A percentile compares a stretch with the other conserved stretches of the same genome.
Evolutionary conservation across 53 echinoderm and acorn worm genomes (phyloP).

Genomic region (Temnopleurus reevesii): DNA sequence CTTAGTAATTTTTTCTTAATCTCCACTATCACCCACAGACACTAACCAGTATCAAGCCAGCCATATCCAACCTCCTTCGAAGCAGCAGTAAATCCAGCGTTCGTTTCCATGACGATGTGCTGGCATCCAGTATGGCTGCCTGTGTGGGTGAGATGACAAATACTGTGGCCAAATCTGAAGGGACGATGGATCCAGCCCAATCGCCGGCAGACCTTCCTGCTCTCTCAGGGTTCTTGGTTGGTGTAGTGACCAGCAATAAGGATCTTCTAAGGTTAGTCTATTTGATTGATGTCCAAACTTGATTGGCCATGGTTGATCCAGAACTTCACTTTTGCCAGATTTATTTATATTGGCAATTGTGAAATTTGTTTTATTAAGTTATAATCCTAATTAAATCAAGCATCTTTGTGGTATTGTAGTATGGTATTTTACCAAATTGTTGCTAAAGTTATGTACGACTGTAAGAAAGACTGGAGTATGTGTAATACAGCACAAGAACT

Average conservation of each 20-base stretch:
- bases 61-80: conserved; percentile 67
- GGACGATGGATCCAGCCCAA: conserved; percentile 56
- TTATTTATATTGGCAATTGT: too few relatives aligned
- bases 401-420: too few relatives aligned
- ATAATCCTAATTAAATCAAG: too few relatives aligned
- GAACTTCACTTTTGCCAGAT: too few relatives aligned
- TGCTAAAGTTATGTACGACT: too few relatives aligned
- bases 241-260: conserved; percentile 36
- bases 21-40: conserved; percentile 55
- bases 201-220: conserved; percentile 65
- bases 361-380: too few relatives aligned
- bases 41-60: conserved; percentile 69
- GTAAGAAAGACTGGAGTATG: too few relatives aligned
- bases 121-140: conserved; percentile 73
- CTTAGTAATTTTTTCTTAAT: too few relatives aligned
- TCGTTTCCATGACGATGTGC: conserved; percentile 54
- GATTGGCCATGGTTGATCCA: too few relatives aligned
- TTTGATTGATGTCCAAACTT: too few relatives aligned
- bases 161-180: conserved; percentile 57
- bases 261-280: conserved; percentile 39
- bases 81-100: conserved; percentile 37
- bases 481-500: too few relatives aligned
- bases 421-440: too few relatives aligned
- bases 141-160: conserved; percentile 72
- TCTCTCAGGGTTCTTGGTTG: conserved; percentile 73